phyloP scores from a whole-genome alignment of 2,888 invertebrate species.

The Parascotia fuliginaria region DNA sequence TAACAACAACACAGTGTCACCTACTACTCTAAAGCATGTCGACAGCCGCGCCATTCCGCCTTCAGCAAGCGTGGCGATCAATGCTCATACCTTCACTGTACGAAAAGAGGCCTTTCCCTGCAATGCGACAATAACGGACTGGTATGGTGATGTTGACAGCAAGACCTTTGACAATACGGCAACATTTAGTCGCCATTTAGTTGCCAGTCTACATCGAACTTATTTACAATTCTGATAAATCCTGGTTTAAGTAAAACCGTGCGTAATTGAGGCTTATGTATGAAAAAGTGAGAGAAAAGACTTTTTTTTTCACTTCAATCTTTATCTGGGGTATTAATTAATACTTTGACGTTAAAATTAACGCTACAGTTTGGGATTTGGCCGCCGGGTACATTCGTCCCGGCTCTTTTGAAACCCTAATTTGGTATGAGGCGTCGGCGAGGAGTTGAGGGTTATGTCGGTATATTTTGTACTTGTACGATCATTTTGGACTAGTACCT shows the following conservation, averaged over 20 bases:
- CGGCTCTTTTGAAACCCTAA: conserved; percentile 21
- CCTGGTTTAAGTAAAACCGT: conserved; percentile 10
- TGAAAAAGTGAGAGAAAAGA: conserved; percentile 6
- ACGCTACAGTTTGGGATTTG: conserved; percentile 27
- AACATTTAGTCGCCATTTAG: neutral
- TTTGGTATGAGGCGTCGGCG: conserved; percentile 35
- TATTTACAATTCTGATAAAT: conserved; percentile 16
- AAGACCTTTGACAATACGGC: too few species aligned
- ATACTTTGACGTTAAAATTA: conserved; percentile 32
- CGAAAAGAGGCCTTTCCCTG: too few species aligned
- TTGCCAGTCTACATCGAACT: conserved; percentile 3
- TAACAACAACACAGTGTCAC: too few species aligned
- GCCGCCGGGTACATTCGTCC: conserved; percentile 25
- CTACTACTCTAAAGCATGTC: too few species aligned
- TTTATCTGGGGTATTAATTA: conserved; percentile 26
- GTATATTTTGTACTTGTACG: neutral
- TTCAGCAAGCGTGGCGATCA: too few species aligned
- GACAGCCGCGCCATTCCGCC: too few species aligned
- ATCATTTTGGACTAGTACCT: too few species aligned
- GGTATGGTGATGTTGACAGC: too few species aligned
- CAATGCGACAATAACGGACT: too few species aligned
- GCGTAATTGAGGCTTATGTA: conserved; percentile 17
- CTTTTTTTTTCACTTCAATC: conserved; percentile 4
- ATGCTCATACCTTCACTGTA: too few species aligned
- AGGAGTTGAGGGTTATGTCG: neutral